Evolutionary conservation across 1,140 invertebrate genomes (phyloP), one percentile per base, ranked within the genome.

Genomic region (Cydia amplana): DNA sequence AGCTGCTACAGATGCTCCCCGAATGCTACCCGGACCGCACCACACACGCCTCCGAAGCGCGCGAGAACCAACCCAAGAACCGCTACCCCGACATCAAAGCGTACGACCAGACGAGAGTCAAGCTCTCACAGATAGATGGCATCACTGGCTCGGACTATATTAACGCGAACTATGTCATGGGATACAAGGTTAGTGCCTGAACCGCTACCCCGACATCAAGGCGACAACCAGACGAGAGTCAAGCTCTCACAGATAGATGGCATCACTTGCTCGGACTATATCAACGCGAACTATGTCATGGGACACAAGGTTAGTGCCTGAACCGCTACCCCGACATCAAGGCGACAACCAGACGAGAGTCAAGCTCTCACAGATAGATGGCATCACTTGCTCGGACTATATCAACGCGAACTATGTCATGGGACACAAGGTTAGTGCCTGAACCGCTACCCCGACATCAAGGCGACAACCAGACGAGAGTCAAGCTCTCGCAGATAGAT

Each of bases 351-450:
- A 99, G 92, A 98, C 97, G 7, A 93, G 98, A 81, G 97, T 99
- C 0, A 96, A 96, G 83, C 87, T 98, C 98, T 93, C 95, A 0
- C 94, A 95, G 78, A 93, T 96, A 5, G 97, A 97, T 86, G 96
- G 96, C 32, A 95, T 96, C 51, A 94, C 94, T 63, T 96, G 96
- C 4, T 96, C 96, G 0, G 97, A 98, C 90, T 99, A 99, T 85
- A 98, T 99, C 74, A 99, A 99, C 88, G 98, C 98, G 0, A 98
- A 98, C 85, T 97, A 97, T 83, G 97, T 99, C 0, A 95, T 97
- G 83, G 96, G 97, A 10, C 98, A 98, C 85, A 98, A 98, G 88
- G 93, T 93, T n/a, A 67, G 25, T 28, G n/a, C n/a, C n/a, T n/a
- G 91, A 98, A 98, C 93, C 93, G 96, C 25, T 97, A 98, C 86